Evolutionary conservation across 1,140 invertebrate genomes (phyloP), one percentile per base, ranked within the genome.

Genomic region (Ylistrum balloti): DNA sequence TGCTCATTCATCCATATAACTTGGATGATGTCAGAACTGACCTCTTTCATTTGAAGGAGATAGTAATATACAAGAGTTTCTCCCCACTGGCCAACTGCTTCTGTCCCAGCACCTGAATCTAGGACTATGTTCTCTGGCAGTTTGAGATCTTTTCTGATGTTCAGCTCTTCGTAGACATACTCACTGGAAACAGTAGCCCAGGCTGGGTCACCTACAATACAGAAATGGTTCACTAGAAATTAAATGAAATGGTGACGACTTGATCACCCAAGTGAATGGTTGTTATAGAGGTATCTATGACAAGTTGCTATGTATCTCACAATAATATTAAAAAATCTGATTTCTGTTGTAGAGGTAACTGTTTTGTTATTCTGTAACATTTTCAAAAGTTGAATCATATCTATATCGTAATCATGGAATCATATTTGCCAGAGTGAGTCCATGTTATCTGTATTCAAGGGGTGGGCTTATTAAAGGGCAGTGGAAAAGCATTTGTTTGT

Each of bases 21-120:
- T 74, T 93, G 90, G 33, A 85, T 41, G 15, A 95, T 94, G 2
- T 88, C 90, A 3, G 85, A 48, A n/a, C 93, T 85, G 0, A 85
- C 13, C 0, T 93, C 88, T 88, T 92, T 92, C 92, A 94, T 92
- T 87, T 93, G 88, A 33, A 92, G 88, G 5, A 95, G 90, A 86
- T 95, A 95, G 35, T 95, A 90, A 32, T 92, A 93, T 0, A 96
- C 95, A 32, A 95, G 89, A 2, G 86, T 88, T 89, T 96, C 95
- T 35, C 95, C 95, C 94, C 93, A 95, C 0, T 90, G 91, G 0
- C 95, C 95, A 10, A 95, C 92, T 32, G 91, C 93, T 13, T 20
- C 35, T 0, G 89, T 89, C 17, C 88, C 88, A 17, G 86, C 86
- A 11, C 91, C 89, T 11, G 87, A 38, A 7, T 92, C 48, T 0